These are phyloP conservation scores for Nineta flava DNA, from an alignment of 2,888 invertebrate genomes.

Conservation along the genomic window DNA sequence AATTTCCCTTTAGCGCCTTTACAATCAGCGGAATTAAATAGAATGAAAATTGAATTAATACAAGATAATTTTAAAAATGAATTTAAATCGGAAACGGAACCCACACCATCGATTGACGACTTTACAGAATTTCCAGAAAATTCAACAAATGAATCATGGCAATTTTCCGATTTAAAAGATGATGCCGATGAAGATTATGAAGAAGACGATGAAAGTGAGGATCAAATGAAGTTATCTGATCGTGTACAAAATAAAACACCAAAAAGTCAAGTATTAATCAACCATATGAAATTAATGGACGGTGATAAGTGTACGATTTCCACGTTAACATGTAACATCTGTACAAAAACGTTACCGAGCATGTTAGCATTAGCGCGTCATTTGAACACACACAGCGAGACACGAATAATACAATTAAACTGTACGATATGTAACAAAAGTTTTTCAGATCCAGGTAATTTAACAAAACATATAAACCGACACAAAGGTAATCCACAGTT, in stretches of 20 bases:
- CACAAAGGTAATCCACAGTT: neutral
- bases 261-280: neutral
- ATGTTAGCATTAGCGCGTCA: neutral
- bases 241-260: neutral
- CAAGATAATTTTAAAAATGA: neutral
- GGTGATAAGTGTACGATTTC: neutral
- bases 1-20: neutral
- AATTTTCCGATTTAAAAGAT: neutral
- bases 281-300: neutral
- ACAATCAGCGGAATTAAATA: neutral
- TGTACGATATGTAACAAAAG: neutral
- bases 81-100: neutral
- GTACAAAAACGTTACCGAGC: neutral
- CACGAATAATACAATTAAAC: neutral
- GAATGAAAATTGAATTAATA: neutral
- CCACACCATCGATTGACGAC: neutral
- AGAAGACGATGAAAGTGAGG: neutral
- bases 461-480: neutral
- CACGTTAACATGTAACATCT: conserved; percentile 1
- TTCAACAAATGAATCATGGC: neutral
- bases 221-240: too few species aligned
- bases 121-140: neutral
- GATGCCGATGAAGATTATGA: too few species aligned
- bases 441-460: neutral
- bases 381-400: neutral